A percentile compares a stretch with the other conserved stretches of the same genome.
Conservation (phyloP, 1,140 invertebrate genomes). For the Zaprionus inermis region DNA sequence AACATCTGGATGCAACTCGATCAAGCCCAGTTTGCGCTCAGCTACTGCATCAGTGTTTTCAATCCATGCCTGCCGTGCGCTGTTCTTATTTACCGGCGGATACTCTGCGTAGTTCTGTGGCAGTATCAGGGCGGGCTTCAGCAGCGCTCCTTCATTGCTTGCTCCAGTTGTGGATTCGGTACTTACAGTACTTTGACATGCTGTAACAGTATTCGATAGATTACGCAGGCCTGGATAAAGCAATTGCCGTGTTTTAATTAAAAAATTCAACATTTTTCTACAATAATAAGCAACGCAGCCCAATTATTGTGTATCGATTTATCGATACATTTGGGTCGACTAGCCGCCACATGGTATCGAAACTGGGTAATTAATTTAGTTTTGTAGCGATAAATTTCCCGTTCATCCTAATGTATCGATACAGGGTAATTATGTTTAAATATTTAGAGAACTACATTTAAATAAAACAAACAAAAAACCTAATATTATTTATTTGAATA, state of each 20-base stretch:
- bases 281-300: constrained; percentile 6
- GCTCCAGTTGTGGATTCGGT: constrained; percentile 7
- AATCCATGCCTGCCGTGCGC: constrained; percentile 92
- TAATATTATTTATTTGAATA: neutral
- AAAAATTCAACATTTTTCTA: constrained; percentile 76
- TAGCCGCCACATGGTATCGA: constrained; percentile 10
- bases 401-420: neutral
- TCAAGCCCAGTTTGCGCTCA: constrained; percentile 92
- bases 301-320: constrained; percentile 28
- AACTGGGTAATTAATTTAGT: neutral
- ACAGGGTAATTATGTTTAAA: neutral
- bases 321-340: constrained; percentile 23
- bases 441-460: neutral
- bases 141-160: neutral
- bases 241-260: constrained; percentile 69
- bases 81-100: constrained; percentile 55
- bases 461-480: neutral
- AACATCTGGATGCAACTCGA: constrained; percentile 94
- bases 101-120: constrained; percentile 59
- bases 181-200: constrained; percentile 13
- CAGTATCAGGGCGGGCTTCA: constrained; percentile 52
- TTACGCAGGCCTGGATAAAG: constrained; percentile 56
- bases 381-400: neutral
- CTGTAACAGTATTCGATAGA: constrained; percentile 36
- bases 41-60: constrained; percentile 93